These are phyloP conservation scores for Sisor rabdophorus DNA, from an alignment of 2,113 vertebrate species.

Conservation along the genomic window DNA sequence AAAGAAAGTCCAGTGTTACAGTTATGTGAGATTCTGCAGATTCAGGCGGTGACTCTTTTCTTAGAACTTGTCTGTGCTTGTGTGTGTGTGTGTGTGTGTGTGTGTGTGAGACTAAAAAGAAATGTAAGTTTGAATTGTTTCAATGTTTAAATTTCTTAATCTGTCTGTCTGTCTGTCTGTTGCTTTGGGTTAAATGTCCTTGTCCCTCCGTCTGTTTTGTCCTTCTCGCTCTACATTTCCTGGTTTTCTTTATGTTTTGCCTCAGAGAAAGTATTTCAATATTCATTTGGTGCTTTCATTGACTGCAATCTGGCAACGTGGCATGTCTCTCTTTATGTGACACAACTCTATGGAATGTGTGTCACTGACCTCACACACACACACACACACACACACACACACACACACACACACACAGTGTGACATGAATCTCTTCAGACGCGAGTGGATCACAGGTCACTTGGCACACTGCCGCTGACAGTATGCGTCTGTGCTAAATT, in stretches of 20 bases:
- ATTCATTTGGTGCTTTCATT: background rate
- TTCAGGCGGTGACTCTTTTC: background rate
- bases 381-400: background rate
- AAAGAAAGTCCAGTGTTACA: conserved; percentile 12
- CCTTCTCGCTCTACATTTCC: background rate
- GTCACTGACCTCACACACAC: conserved; percentile 4
- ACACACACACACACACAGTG: conserved; percentile 27
- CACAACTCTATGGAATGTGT: conserved; percentile 13
- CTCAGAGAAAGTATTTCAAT: background rate
- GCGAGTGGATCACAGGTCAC: background rate
- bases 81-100: conserved; percentile 25
- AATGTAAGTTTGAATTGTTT: conserved; percentile 6
- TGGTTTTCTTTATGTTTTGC: too few species aligned
- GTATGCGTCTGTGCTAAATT: conserved; percentile 44
- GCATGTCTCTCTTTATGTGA: conserved; percentile 3
- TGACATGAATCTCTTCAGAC: background rate
- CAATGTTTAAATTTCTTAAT: background rate
- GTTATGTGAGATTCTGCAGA: conserved; percentile 23
- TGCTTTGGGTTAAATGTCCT: background rate
- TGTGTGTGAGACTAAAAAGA: too few species aligned
- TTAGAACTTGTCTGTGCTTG: conserved; percentile 10
- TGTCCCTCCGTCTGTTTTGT: background rate
- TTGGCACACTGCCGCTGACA: conserved; percentile 1
- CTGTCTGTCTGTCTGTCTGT: background rate
- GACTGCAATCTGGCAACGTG: background rate